phyloP scores from a whole-genome alignment of 2,888 invertebrate species.

The Drosophila yooni region DNA sequence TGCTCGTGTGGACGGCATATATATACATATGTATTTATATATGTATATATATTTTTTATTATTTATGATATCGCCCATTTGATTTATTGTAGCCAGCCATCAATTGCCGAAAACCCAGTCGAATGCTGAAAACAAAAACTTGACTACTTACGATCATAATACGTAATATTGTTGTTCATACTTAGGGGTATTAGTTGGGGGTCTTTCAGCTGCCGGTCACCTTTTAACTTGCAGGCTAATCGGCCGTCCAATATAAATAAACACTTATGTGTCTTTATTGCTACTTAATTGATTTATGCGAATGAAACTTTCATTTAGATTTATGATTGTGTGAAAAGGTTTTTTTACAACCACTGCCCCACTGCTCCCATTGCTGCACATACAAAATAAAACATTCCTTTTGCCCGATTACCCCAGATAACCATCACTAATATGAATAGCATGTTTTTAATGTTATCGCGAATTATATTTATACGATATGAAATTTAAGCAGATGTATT shows the following conservation, averaged over 20 bases:
- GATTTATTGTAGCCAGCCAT: constrained; percentile 60
- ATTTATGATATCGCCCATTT: constrained; percentile 66
- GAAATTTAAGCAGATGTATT: neutral
- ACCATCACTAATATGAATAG: constrained; percentile 7
- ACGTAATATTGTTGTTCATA: constrained; percentile 20
- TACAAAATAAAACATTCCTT: constrained; percentile 7
- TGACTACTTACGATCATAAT: constrained; percentile 29
- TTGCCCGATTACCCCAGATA: neutral
- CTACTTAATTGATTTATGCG: constrained; percentile 65
- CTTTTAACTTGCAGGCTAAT: constrained; percentile 54
- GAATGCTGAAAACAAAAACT: constrained; percentile 38
- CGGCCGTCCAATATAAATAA: constrained; percentile 31
- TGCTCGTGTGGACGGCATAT: constrained; percentile 38
- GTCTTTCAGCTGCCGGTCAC: constrained; percentile 18
- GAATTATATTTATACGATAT: neutral
- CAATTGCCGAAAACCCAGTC: constrained; percentile 54
- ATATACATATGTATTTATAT: neutral
- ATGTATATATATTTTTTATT: constrained; percentile 6
- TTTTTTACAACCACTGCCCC: constrained; percentile 39
- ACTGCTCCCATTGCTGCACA: neutral
- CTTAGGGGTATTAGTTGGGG: constrained; percentile 13
- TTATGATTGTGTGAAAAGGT: constrained; percentile 76
- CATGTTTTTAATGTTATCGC: constrained; percentile 2
- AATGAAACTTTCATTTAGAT: constrained; percentile 59
- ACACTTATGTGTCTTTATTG: constrained; percentile 43